Base-by-base conservation (phyloP, 1,140 invertebrate species). In the Mercenaria mercenaria region DNA sequence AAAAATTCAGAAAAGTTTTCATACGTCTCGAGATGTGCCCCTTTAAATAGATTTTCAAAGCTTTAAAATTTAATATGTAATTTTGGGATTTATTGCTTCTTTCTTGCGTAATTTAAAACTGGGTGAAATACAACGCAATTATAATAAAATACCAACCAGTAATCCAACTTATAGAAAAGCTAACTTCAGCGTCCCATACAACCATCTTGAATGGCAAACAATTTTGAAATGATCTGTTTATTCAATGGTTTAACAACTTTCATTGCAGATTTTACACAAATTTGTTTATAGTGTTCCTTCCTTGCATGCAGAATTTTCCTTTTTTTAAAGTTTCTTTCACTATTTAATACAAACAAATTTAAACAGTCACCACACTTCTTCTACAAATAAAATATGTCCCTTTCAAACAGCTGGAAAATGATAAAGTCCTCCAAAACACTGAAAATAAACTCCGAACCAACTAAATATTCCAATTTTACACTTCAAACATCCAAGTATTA, bases 111-210 rank as follows among this genome's bases (percentile, higher is more conserved):
- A n/a, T n/a, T n/a, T n/a, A n/a, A n/a, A n/a, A n/a, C n/a, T n/a
- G n/a, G n/a, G n/a, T n/a, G n/a, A n/a, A n/a, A n/a, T n/a, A n/a
- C n/a, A n/a, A n/a, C n/a, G n/a, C n/a, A n/a, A n/a, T n/a, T n/a
- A n/a, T n/a, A n/a, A n/a, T n/a, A n/a, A 59, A n/a, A 56, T 59
- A 79, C 76, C 8, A 29, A 79, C 76, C 76, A 79, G 76, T 79
- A 34, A 79, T 79, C 76, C 76, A 56, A n/a, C 47, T 79, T n/a
- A 79, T 39, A 13, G 76, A 52, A 11, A 56, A n/a, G 23, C 26
- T 59, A 39, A 15, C 15, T 52, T 79, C 76, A 79, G 47, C 26
- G 56, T 34, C 26, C 76, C 76, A 79, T n/a, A 79, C 76, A 11
- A 79, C 76, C 76, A 79, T 79, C 20, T 79, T 79, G 43, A 23